Conservation (phyloP, 2,888 invertebrate genomes). For the Plebejus argus region DNA sequence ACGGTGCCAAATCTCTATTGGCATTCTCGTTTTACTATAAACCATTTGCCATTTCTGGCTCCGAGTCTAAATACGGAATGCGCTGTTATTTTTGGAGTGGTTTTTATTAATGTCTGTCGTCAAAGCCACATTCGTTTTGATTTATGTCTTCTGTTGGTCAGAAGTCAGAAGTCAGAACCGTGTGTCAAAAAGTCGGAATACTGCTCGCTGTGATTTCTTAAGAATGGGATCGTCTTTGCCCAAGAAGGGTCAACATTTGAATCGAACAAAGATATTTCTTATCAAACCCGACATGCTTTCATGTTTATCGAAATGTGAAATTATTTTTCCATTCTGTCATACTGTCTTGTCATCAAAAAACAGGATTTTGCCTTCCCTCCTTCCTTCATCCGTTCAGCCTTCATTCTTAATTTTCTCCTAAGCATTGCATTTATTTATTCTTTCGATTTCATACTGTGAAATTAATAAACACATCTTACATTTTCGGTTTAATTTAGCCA, state of each 20-base stretch:
- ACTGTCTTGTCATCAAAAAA: background rate
- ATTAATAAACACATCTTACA: no score
- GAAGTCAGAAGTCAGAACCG: no score
- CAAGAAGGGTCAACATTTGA: conserved; percentile 2
- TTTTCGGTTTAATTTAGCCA: no score
- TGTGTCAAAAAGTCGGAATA: no score
- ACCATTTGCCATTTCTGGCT: conserved; percentile 26
- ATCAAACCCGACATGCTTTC: background rate
- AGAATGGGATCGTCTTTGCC: no score
- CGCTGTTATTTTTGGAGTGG: conserved; percentile 27
- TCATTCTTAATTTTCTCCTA: background rate
- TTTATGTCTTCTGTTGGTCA: conserved; percentile 9
- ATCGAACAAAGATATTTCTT: background rate
- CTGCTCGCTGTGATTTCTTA: no score
- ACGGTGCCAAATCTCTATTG: conserved; percentile 43
- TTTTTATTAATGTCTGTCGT: conserved; percentile 24
- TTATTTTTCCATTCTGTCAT: background rate
- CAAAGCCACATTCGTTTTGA: conserved; percentile 14
- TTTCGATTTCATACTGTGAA: background rate
- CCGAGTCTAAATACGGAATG: conserved; percentile 20
- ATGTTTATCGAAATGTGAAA: conserved; percentile 11
- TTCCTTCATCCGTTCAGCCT: background rate
- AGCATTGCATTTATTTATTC: background rate
- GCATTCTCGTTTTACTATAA: conserved; percentile 34
- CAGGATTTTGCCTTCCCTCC: background rate